Conservation (phyloP, 2,113 vertebrate species). For the Dasyornis broadbenti region DNA sequence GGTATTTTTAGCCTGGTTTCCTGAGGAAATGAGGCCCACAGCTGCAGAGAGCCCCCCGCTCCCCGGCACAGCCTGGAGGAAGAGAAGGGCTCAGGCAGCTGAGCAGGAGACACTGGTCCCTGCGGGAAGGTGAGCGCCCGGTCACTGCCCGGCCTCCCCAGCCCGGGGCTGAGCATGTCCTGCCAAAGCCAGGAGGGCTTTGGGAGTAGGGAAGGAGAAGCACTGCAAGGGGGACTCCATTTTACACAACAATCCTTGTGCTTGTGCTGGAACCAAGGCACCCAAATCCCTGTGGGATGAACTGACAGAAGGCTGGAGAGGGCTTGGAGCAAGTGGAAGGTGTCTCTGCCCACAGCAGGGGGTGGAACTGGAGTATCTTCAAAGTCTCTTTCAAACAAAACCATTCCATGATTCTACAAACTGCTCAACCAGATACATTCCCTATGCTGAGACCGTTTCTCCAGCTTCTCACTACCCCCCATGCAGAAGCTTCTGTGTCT, state of each 20-base stretch:
- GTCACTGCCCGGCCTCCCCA: not conserved
- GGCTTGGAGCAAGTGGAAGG: not conserved
- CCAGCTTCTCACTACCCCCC: not conserved
- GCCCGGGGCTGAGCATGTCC: not conserved
- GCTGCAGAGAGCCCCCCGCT: not conserved
- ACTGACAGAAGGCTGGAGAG: not conserved
- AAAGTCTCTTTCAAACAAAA: not conserved
- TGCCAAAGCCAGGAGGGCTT: not conserved
- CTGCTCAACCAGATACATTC: not conserved
- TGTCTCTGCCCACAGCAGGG: not conserved
- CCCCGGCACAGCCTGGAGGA: not conserved
- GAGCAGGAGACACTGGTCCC: accelerated
- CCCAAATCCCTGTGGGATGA: not conserved
- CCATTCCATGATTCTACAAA: not conserved
- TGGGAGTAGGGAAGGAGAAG: not conserved
- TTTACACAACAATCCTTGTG: not conserved
- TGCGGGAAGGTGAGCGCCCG: accelerated
- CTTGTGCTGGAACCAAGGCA: not conserved
- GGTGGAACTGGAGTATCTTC: not conserved
- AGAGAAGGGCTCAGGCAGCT: not conserved
- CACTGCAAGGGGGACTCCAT: not conserved
- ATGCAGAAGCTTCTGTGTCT: accelerated
- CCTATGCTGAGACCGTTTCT: not conserved
- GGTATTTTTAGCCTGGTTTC: slow-evolving; percentile 3
- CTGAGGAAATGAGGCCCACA: not conserved